Conservation (phyloP, 2,888 invertebrate genomes). For the Xestia sexstrigata region DNA sequence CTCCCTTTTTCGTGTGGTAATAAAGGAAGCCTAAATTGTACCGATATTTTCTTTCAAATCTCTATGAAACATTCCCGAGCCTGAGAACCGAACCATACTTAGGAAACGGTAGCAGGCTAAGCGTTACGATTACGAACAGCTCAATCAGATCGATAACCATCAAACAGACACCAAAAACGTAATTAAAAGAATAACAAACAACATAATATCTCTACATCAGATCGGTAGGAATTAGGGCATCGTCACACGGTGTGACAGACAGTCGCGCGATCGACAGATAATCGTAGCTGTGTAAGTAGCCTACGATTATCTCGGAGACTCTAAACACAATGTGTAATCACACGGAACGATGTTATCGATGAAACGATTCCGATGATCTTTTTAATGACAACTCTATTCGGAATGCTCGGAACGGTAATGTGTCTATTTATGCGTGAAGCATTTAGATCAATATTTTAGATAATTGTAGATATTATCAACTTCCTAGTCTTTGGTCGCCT, state of each 20-base stretch:
- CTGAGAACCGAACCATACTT: constrained; percentile 22
- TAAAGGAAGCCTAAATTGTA: background rate
- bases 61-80: background rate
- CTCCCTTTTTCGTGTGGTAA: background rate
- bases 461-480: constrained; percentile 27
- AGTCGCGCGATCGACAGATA: constrained; percentile 52
- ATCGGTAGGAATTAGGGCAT: constrained; percentile 55
- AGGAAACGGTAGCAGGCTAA: constrained; percentile 44
- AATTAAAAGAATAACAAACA: constrained; percentile 25
- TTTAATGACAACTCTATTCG: constrained; percentile 53
- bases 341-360: constrained; percentile 65
- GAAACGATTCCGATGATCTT: constrained; percentile 52
- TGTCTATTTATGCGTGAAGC: constrained; percentile 53
- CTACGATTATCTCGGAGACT: constrained; percentile 51
- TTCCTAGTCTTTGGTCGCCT: constrained; percentile 33
- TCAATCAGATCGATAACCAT: constrained; percentile 47
- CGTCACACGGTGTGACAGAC: constrained; percentile 54
- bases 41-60: background rate
- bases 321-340: constrained; percentile 56
- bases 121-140: constrained; percentile 38
- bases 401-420: constrained; percentile 42
- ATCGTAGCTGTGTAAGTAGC: constrained; percentile 60
- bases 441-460: constrained; percentile 53
- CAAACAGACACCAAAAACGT: constrained; percentile 1
- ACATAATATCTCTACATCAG: constrained; percentile 31